Evolutionary conservation across 2,113 vertebrate genomes (phyloP).

Genomic region (Pelmatolapia mariae): DNA sequence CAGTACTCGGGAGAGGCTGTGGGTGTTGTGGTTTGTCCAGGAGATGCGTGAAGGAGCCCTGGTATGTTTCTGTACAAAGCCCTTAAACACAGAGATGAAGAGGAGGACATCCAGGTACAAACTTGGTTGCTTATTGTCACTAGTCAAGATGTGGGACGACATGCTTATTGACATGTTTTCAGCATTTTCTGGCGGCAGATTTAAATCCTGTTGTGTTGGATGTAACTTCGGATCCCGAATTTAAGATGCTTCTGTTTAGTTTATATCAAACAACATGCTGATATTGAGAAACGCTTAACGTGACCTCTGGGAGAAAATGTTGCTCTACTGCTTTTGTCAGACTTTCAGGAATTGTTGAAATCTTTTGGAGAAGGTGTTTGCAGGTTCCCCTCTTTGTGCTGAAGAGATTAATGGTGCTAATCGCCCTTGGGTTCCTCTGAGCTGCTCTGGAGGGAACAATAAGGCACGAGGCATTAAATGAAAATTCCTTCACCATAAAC

Average conservation of each 20-base stretch:
- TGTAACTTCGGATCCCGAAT: background rate
- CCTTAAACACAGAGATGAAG: conserved; percentile 74
- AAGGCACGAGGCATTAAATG: conserved; percentile 52
- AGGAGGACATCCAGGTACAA: conserved; percentile 65
- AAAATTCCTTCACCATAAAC: conserved; percentile 62
- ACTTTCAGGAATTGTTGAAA: conserved; percentile 10
- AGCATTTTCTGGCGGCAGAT: background rate
- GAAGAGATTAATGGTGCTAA: conserved; percentile 50
- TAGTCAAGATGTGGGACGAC: background rate
- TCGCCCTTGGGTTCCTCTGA: conserved; percentile 20
- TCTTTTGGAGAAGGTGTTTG: background rate
- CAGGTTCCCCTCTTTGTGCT: conserved; percentile 27
- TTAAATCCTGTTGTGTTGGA: background rate
- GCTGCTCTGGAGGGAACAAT: conserved; percentile 26
- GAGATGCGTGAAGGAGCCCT: conserved; percentile 62
- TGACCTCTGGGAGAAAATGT: background rate
- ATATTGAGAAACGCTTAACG: background rate
- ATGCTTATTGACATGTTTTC: background rate
- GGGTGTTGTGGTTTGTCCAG: conserved; percentile 52
- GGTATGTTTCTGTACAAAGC: conserved; percentile 76
- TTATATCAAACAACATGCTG: background rate
- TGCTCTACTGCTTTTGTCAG: background rate
- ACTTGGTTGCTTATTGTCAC: background rate
- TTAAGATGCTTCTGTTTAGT: background rate
- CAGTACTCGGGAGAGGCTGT: conserved; percentile 5